Evolutionary conservation across 2,797 vertebrate genomes (phyloP).

Genomic region (Micrastur ruficollis): DNA sequence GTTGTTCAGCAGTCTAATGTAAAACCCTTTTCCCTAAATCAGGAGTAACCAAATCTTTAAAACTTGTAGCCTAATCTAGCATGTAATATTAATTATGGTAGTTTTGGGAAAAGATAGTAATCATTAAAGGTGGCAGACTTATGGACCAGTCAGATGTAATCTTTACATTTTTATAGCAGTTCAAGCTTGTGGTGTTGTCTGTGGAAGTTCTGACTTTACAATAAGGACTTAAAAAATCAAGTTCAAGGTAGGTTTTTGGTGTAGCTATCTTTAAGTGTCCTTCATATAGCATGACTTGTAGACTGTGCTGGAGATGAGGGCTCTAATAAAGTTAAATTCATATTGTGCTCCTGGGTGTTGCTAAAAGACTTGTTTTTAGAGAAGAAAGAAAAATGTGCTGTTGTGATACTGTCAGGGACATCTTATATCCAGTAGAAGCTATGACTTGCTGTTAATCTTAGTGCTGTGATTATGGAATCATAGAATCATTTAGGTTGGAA

Average conservation of each 20-base stretch:
- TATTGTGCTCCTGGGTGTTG: background rate
- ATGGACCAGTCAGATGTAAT: background rate
- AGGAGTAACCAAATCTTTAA: background rate
- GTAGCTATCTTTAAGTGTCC: background rate
- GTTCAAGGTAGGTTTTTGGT: background rate
- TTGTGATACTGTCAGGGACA: background rate
- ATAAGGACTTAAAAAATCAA: background rate
- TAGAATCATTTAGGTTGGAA: background rate
- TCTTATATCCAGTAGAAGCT: background rate
- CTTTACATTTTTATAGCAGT: background rate
- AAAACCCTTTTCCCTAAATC: background rate
- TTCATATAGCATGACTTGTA: background rate
- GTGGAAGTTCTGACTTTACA: background rate
- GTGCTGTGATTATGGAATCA: background rate
- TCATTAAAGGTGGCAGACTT: background rate
- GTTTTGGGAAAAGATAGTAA: background rate
- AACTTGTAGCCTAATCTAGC: background rate
- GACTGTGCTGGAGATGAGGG: background rate
- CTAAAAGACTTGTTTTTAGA: background rate
- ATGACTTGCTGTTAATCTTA: background rate
- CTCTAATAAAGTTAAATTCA: background rate
- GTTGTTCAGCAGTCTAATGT: background rate
- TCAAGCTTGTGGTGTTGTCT: background rate
- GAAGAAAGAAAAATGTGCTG: background rate
- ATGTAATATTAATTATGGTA: background rate